A percentile compares a stretch with the other conserved stretches of the same genome.
phyloP scores from a whole-genome alignment of 2,113 vertebrate genomes.

The Phylloscopus trochilus region DNA sequence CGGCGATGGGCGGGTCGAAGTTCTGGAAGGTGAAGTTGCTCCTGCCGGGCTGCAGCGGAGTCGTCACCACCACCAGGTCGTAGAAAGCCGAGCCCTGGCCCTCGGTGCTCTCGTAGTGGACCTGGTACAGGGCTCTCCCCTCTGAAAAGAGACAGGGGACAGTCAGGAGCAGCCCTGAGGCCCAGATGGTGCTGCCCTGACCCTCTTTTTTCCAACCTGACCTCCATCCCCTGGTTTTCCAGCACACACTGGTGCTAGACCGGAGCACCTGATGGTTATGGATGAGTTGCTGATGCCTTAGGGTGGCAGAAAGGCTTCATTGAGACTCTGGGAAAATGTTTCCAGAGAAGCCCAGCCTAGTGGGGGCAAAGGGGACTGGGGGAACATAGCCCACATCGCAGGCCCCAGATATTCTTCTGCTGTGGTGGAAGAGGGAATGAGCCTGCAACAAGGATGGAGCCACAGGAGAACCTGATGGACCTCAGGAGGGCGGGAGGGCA shows the following conservation, averaged over 20 bases:
- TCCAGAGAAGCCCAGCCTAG: neutral
- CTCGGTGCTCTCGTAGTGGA: conserved; percentile 74
- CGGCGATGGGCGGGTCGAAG: conserved; percentile 76
- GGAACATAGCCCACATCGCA: neutral
- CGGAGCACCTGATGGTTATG: neutral
- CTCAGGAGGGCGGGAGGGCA: neutral
- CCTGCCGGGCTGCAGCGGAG: conserved; percentile 81
- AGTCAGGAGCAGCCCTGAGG: neutral
- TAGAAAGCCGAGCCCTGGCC: conserved; percentile 79
- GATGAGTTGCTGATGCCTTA: neutral
- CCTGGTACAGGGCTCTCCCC: conserved; percentile 82
- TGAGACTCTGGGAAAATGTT: neutral
- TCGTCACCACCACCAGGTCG: conserved; percentile 90
- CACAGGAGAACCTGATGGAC: neutral
- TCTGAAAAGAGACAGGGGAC: conserved; percentile 68
- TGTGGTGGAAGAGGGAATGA: neutral
- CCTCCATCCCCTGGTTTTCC: neutral
- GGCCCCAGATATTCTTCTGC: neutral
- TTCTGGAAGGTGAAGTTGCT: conserved; percentile 83
- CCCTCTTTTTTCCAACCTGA: neutral
- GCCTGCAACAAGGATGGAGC: neutral
- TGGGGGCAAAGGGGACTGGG: neutral
- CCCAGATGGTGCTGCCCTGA: neutral
- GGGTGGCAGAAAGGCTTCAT: neutral
- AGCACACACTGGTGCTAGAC: neutral